phyloP scores from a whole-genome alignment of 2,797 vertebrate genomes.

The Crocidura indochinensis region DNA sequence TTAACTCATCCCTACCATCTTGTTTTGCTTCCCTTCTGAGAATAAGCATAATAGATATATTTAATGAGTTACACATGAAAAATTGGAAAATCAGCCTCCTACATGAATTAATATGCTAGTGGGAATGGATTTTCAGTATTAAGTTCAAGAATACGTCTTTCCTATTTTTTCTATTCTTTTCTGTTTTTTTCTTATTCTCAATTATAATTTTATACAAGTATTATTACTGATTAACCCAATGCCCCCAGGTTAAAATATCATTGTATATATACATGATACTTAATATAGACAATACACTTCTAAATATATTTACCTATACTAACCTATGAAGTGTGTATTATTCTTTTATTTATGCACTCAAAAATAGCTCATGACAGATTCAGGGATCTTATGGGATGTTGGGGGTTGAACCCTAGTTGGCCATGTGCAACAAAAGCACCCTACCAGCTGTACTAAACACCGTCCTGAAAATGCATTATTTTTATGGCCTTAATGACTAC shows the following conservation, averaged over 20 bases:
- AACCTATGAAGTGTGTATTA: not conserved
- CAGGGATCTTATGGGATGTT: too few species aligned
- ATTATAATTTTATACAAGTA: not conserved
- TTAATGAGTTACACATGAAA: not conserved
- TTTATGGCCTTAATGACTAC: not conserved
- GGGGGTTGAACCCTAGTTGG: too few species aligned
- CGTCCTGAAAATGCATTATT: not conserved
- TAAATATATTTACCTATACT: not conserved
- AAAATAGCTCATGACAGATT: too few species aligned
- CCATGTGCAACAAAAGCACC: too few species aligned
- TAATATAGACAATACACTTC: not conserved
- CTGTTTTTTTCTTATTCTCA: not conserved
- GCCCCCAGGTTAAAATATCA: not conserved
- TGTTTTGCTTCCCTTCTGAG: not conserved
- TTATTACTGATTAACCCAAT: not conserved
- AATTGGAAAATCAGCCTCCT: constrained; percentile 9
- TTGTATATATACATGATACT: not conserved
- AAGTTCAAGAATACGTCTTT: not conserved
- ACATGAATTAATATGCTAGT: not conserved
- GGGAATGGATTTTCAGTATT: not conserved
- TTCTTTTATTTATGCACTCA: not conserved
- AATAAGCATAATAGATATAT: constrained; percentile 11
- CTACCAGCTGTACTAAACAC: too few species aligned
- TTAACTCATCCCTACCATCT: not conserved
- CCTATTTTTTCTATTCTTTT: not conserved